A percentile compares a stretch with the other conserved stretches of the same genome.
Conservation (phyloP, 2,113 vertebrate genomes). For the Eulemur macaco region DNA sequence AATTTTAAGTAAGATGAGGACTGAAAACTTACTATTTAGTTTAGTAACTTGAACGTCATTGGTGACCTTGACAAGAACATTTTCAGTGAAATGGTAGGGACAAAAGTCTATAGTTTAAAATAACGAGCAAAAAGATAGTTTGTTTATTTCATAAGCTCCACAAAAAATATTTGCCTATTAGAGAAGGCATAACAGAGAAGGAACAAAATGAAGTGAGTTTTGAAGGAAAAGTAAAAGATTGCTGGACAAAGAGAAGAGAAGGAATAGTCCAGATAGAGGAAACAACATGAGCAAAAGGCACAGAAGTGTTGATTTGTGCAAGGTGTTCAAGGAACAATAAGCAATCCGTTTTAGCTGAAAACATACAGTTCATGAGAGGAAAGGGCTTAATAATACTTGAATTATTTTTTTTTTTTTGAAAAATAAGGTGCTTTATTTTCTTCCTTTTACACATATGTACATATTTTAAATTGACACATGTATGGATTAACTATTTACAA, state of each 20-base stretch:
- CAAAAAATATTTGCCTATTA: background rate
- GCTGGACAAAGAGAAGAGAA: background rate
- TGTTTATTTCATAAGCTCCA: background rate
- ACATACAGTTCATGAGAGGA: background rate
- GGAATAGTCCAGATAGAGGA: background rate
- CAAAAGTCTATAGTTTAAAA: background rate
- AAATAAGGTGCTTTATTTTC: too few relatives aligned
- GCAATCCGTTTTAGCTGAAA: background rate
- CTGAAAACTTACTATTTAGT: background rate
- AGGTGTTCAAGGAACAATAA: background rate
- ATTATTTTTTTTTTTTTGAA: background rate
- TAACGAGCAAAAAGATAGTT: background rate
- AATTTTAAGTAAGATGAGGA: background rate
- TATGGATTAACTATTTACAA: too few relatives aligned
- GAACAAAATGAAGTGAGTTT: background rate
- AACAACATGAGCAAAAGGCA: background rate
- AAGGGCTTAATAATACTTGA: background rate
- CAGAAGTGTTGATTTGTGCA: background rate
- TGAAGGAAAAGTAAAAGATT: background rate
- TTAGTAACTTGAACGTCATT: background rate
- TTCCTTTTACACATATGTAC: too few relatives aligned
- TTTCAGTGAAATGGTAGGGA: background rate
- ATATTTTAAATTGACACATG: too few relatives aligned
- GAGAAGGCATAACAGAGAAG: background rate
- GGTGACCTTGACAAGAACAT: background rate